A percentile compares a stretch with the other conserved stretches of the same genome.
Evolutionary conservation across 92 coral and sea anemone species (phyloP).

Genomic region (Heteractis magnifica): DNA sequence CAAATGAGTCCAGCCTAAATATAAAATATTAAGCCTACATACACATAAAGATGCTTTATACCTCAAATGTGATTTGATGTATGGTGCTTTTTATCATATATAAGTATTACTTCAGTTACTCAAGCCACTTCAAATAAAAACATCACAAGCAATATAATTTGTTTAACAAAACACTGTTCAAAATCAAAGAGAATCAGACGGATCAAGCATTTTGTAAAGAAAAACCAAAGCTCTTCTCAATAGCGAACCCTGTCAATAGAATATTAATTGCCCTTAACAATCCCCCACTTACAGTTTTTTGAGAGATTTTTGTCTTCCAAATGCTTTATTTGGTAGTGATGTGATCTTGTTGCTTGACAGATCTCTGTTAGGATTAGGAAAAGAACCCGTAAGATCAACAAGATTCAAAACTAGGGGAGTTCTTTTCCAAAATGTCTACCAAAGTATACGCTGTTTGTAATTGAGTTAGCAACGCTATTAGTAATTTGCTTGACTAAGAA

Average conservation of each 20-base stretch:
- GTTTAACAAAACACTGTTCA: not conserved
- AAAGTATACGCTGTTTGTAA: not conserved
- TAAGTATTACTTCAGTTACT: not conserved
- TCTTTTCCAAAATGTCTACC: not conserved
- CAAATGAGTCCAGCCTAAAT: not conserved
- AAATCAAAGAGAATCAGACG: not conserved
- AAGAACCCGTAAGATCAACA: constrained; percentile 6
- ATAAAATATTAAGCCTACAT: not conserved
- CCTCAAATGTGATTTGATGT: not conserved
- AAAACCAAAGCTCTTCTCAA: not conserved
- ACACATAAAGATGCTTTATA: not conserved
- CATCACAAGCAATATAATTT: not conserved
- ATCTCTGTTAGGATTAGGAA: constrained; percentile 49
- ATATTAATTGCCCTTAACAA: constrained; percentile 11
- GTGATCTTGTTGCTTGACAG: constrained; percentile 63
- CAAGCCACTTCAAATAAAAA: constrained; percentile 1
- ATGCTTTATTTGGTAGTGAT: constrained; percentile 57
- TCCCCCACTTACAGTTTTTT: constrained; percentile 74
- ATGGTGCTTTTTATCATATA: not conserved
- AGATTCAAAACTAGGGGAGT: not conserved
- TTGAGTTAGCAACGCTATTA: constrained; percentile 2
- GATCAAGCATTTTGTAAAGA: not conserved
- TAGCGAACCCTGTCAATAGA: constrained; percentile 13
- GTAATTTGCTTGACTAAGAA: not conserved
- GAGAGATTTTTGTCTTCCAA: constrained; percentile 52